phyloP scores from a whole-genome alignment of 2,113 vertebrate species.

The Poecile atricapillus region DNA sequence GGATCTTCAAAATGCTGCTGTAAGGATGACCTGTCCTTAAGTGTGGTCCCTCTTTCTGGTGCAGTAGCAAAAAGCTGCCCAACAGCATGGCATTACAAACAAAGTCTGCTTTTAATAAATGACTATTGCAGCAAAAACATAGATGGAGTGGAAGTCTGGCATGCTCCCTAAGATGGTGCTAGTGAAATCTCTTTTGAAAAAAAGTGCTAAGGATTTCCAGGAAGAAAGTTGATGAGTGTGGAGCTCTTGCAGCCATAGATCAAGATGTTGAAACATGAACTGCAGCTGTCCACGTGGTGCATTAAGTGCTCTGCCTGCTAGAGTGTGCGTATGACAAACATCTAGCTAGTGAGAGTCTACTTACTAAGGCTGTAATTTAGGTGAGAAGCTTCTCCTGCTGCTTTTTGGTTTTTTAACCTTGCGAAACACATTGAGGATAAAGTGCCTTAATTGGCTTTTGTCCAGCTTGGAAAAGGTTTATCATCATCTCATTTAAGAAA shows the following conservation, averaged over 20 bases:
- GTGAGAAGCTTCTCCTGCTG: neutral
- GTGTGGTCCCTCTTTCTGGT: neutral
- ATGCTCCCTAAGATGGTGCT: neutral
- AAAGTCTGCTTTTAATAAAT: neutral
- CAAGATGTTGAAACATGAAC: neutral
- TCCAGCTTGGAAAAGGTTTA: neutral
- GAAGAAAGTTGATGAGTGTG: neutral
- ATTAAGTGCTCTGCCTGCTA: neutral
- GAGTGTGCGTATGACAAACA: neutral
- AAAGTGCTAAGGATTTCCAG: neutral
- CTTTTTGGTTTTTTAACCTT: neutral
- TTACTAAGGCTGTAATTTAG: neutral
- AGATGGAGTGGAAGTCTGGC: neutral
- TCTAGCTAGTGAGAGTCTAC: neutral
- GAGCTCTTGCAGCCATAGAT: neutral
- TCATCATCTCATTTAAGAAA: neutral
- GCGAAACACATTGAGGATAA: fast-evolving
- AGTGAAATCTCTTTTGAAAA: neutral
- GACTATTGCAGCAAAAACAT: neutral
- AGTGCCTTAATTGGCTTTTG: neutral
- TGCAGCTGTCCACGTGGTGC: neutral
- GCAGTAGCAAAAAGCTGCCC: neutral
- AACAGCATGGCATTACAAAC: neutral
- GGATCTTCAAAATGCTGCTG: neutral
- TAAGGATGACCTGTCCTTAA: neutral